Evolutionary conservation across 2,113 vertebrate genomes (phyloP).

Genomic region (Gadus chalcogrammus): DNA sequence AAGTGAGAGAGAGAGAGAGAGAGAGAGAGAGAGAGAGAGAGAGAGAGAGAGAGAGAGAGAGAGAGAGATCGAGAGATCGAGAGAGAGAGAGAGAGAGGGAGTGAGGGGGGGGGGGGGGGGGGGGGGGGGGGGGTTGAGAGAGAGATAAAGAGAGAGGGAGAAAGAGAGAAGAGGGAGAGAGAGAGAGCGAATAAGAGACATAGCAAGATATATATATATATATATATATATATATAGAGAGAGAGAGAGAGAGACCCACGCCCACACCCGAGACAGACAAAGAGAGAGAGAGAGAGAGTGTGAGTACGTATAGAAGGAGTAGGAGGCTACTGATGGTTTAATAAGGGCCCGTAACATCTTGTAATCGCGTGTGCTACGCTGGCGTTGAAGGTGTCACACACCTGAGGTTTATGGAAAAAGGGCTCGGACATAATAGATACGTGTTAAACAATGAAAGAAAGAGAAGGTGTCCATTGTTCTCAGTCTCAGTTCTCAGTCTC

Average conservation of each 20-base stretch:
- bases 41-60: neutral
- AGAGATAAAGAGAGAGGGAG: neutral
- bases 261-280: no score
- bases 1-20: conserved; percentile 13
- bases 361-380: conserved; percentile 48
- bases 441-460: no score
- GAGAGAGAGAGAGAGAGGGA: neutral
- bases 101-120: no score
- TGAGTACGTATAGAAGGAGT: neutral
- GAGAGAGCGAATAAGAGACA: neutral
- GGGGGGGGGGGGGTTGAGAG: no score
- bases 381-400: no score
- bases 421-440: no score
- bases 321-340: conserved; percentile 42
- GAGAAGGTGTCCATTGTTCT: no score
- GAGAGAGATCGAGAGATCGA: neutral
- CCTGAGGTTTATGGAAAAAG: no score
- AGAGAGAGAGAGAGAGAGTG: neutral
- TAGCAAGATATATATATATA: neutral
- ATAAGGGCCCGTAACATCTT: conserved; percentile 57
- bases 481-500: no score
- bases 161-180: conserved; percentile 49
- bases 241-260: conserved; percentile 36
- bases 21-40: conserved; percentile 48
- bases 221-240: conserved; percentile 24